Base-by-base conservation (phyloP, 2,113 vertebrate genomes). In the Morone saxatilis region DNA sequence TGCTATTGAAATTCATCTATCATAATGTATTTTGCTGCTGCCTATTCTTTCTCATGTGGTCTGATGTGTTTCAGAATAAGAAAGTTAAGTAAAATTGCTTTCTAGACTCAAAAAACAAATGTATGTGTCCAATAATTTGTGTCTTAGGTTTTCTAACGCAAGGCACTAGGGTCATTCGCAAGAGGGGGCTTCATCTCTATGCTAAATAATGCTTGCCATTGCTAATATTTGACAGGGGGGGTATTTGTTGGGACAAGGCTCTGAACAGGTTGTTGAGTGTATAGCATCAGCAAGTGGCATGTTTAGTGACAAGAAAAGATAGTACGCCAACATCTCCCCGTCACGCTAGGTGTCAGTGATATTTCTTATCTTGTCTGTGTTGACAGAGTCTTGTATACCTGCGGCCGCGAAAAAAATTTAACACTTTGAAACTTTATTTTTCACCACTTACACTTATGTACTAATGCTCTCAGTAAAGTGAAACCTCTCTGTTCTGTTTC, bases 281-380 rank as follows among this genome's bases (percentile, higher is more conserved):
- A 47, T 47, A 59, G 59, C 56, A 31, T 53, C 51, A 83, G 62
- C n/a, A 6, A 81, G 74, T 25, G 56, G 70, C 71, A 76, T 89
- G 91, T 92, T 91, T 89, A 69, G 85, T 86, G 79, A 91, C 91
- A 90, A 88, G 80, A 76, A 68, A 59, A 85, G 86, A 76, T 80
- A 85, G 68, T 65, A 25, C 6, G 5, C 43, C 60, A 86, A 87
- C 90, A 88, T 85, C 68, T 83, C 17, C 22, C 54, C 31, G 71
- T 85, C 85, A 80, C 54, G 40, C 50, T 48, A 51, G 59, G 80
- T 87, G 83, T 85, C 62, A 57, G 31, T 5, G 81, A 88, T 88
- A 81, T 85, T 91, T 89, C 85, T 93, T 92, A 93, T 92, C 90
- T 93, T 56, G 36, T 83, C 48, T 1, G 31, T 66, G 89, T 60